phyloP scores from a whole-genome alignment of 2,797 vertebrate species.

The Taenioides sp. region DNA sequence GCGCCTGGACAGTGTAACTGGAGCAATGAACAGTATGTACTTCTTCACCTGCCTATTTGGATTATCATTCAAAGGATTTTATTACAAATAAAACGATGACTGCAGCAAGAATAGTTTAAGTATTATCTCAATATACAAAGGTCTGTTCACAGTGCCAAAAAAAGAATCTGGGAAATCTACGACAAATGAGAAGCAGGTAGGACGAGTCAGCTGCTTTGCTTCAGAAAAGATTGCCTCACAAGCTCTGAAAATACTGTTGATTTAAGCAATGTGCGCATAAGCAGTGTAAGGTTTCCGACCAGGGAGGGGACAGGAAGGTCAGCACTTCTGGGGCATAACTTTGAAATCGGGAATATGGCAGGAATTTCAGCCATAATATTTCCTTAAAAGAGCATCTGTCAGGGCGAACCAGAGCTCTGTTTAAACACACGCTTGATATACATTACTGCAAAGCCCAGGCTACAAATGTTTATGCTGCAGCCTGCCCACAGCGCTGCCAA shows the following conservation, averaged over 20 bases:
- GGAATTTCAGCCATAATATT: conserved; percentile 52
- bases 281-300: conserved; percentile 60
- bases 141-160: conserved; percentile 44
- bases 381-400: conserved; percentile 39
- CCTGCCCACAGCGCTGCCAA: conserved; percentile 41
- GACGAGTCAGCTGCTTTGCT: conserved; percentile 53
- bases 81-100: conserved; percentile 59
- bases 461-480: conserved; percentile 47
- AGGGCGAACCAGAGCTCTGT: conserved; percentile 26
- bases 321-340: conserved; percentile 51
- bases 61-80: conserved; percentile 61
- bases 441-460: conserved; percentile 19
- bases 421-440: conserved; percentile 32
- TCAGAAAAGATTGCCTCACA: conserved; percentile 68
- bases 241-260: conserved; percentile 72
- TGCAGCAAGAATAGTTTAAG: conserved; percentile 54
- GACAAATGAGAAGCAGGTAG: conserved; percentile 48
- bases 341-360: conserved; percentile 49
- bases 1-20: conserved; percentile 51
- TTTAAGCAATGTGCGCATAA: conserved; percentile 68
- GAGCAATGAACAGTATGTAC: conserved; percentile 54
- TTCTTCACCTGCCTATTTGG: conserved; percentile 39
- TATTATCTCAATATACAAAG: conserved; percentile 53
- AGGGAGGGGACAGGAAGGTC: conserved; percentile 39
- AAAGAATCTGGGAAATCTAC: conserved; percentile 59